These are phyloP conservation scores for Apis mellifera DNA, from an alignment of 1,140 invertebrate genomes.

Conservation along the genomic window Amel_HAv3.1 CM009934.2:5951001-5951500, in stretches of 20 bases:
- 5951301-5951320: neutral
- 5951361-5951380: no score
- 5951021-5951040: conserved; percentile 64
- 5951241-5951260: neutral
- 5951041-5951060: conserved; percentile 56
- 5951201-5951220: neutral
- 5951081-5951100: conserved; percentile 43
- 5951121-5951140: conserved; percentile 27
- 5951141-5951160: conserved; percentile 58
- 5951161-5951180: conserved; percentile 67
- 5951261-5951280: neutral
- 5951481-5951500: no score
- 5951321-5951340: no score
- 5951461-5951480: no score
- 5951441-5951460: no score
- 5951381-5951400: no score
- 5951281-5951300: neutral
- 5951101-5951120: conserved; percentile 37
- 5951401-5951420: no score
- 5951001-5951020: conserved; percentile 46
- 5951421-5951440: no score
- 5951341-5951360: no score
- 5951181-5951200: conserved; percentile 59
- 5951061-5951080: conserved; percentile 52
- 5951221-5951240: conserved; percentile 33